phyloP scores from a whole-genome alignment of 2,797 vertebrate genomes.

The Discoglossus pictus region DNA sequence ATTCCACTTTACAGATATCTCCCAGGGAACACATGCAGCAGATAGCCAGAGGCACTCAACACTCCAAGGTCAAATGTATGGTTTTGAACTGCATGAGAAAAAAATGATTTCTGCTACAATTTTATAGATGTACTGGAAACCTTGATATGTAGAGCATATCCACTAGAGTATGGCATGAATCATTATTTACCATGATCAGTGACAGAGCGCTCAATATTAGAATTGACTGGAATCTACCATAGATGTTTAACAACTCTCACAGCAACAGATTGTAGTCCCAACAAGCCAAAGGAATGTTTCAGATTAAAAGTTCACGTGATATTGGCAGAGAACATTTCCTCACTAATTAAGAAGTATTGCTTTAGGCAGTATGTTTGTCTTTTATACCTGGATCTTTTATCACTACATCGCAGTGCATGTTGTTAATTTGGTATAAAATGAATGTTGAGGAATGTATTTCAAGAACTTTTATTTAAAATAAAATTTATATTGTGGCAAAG shows the following conservation, averaged over 20 bases:
- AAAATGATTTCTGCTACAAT: conserved; percentile 69
- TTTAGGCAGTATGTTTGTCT: conserved; percentile 65
- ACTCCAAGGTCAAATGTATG: conserved; percentile 80
- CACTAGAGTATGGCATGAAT: conserved; percentile 72
- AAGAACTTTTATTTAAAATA: too few species aligned
- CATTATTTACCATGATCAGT: conserved; percentile 81
- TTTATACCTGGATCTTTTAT: conserved; percentile 64
- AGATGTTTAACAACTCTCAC: conserved; percentile 77
- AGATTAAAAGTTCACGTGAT: conserved; percentile 67
- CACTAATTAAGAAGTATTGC: conserved; percentile 67
- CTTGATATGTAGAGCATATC: conserved; percentile 78
- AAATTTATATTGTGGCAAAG: too few species aligned
- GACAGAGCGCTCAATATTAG: conserved; percentile 83
- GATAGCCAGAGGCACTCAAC: conserved; percentile 79
- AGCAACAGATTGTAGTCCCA: conserved; percentile 69
- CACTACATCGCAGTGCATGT: conserved; percentile 41
- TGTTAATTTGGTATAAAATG: conserved; percentile 15
- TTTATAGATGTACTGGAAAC: conserved; percentile 69
- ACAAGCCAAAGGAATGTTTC: conserved; percentile 68
- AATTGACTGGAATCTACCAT: conserved; percentile 82
- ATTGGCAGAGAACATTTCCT: conserved; percentile 62
- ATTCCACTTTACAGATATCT: conserved; percentile 60
- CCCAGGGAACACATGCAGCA: conserved; percentile 75
- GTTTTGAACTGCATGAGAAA: conserved; percentile 86
- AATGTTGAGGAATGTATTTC: too few species aligned